Evolutionary conservation across 2,113 vertebrate genomes (phyloP).

Genomic region (Thermophis baileyi): DNA sequence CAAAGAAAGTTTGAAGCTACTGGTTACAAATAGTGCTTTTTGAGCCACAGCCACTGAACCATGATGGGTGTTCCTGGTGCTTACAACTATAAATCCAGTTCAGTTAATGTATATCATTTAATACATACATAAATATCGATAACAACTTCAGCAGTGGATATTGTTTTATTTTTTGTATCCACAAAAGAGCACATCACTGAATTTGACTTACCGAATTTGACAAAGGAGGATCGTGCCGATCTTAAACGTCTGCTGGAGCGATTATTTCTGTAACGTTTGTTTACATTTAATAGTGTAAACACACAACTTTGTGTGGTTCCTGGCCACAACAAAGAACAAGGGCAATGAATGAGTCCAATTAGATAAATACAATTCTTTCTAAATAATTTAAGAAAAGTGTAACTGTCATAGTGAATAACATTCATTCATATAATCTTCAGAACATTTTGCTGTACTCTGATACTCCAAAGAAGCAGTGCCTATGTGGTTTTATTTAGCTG

Average conservation of each 20-base stretch:
- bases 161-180: not conserved
- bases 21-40: slow-evolving; percentile 17
- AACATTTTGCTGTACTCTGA: not conserved
- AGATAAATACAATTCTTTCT: not conserved
- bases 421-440: not conserved
- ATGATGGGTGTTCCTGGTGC: not conserved
- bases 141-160: not conserved
- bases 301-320: not conserved
- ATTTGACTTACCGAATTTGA: not conserved
- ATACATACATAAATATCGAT: not conserved
- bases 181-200: not conserved
- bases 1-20: slow-evolving; percentile 26
- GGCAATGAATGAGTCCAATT: not conserved
- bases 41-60: slow-evolving; percentile 1
- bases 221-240: not conserved
- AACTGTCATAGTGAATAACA: not conserved
- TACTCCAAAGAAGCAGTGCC: not conserved
- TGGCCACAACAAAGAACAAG: not conserved
- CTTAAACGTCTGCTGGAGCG: not conserved
- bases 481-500: not conserved
- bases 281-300: not conserved
- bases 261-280: not conserved
- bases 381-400: not conserved
- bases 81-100: not conserved
- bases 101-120: not conserved